Evolutionary conservation across 2,888 invertebrate species (phyloP).

Genomic region (Hymenopus coronatus): DNA sequence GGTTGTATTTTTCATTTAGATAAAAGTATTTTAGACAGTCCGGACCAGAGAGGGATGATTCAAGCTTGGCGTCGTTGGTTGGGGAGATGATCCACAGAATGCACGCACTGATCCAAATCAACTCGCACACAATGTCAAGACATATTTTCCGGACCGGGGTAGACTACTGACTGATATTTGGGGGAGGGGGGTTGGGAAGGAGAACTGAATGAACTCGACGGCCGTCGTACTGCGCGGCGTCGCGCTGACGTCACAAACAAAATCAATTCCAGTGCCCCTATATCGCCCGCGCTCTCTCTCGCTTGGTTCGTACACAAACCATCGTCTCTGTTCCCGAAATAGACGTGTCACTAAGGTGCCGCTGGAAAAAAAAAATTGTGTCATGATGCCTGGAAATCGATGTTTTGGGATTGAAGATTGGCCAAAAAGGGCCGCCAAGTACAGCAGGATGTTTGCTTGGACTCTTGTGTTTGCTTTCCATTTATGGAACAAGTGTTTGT

Average conservation of each 20-base stretch:
- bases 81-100: too few species aligned
- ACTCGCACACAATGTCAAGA: too few species aligned
- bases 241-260: slow-evolving; percentile 15
- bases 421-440: not conserved
- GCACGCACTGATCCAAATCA: too few species aligned
- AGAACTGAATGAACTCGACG: slow-evolving; percentile 11
- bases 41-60: too few species aligned
- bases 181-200: not conserved
- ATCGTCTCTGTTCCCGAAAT: not conserved
- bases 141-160: not conserved
- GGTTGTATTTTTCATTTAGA: too few species aligned
- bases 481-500: not conserved
- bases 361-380: not conserved
- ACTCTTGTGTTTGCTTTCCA: not conserved
- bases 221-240: not conserved
- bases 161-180: not conserved
- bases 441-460: not conserved
- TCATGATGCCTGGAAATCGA: not conserved
- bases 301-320: not conserved
- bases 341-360: not conserved
- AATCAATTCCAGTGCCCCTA: slow-evolving; percentile 14
- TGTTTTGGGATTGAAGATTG: not conserved
- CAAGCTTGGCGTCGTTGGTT: too few species aligned
- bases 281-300: not conserved
- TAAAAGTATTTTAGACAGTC: too few species aligned